These are phyloP conservation scores for Palloptera scutellata DNA, from an alignment of 2,888 invertebrate species.

Conservation along the genomic window DNA sequence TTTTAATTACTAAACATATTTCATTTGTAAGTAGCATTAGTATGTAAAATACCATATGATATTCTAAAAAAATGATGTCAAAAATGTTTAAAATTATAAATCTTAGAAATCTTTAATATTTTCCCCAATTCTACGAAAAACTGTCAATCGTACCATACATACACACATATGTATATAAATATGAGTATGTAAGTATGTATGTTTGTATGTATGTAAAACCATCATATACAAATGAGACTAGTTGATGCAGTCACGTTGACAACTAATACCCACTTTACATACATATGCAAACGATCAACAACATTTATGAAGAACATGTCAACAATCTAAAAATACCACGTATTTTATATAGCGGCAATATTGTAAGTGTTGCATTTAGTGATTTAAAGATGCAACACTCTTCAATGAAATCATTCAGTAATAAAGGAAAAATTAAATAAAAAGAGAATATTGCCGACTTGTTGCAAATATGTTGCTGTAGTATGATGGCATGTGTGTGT, in stretches of 20 bases:
- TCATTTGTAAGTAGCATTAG: too few species aligned
- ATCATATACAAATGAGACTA: too few species aligned
- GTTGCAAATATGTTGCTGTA: background rate
- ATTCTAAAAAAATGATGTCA: too few species aligned
- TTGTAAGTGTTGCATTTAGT: background rate
- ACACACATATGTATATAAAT: too few species aligned
- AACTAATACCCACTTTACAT: constrained; percentile 22
- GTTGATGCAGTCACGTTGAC: constrained; percentile 11
- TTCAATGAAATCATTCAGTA: background rate
- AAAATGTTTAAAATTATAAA: too few species aligned
- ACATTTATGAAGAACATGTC: background rate
- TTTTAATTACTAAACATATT: too few species aligned
- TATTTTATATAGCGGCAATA: background rate
- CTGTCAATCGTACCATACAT: too few species aligned
- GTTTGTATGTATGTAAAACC: too few species aligned
- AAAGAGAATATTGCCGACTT: constrained; percentile 8
- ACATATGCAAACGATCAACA: constrained; percentile 13
- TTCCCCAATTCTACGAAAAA: too few species aligned
- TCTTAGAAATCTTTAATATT: too few species aligned
- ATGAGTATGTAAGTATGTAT: too few species aligned
- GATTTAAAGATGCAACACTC: constrained; percentile 5
- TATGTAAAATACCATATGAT: too few species aligned
- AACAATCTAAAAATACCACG: background rate
- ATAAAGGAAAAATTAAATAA: background rate
- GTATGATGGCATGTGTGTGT: background rate